A percentile compares a stretch with the other conserved stretches of the same genome.
phyloP scores from a whole-genome alignment of 2,888 invertebrate genomes.

The Norana najaformis region DNA sequence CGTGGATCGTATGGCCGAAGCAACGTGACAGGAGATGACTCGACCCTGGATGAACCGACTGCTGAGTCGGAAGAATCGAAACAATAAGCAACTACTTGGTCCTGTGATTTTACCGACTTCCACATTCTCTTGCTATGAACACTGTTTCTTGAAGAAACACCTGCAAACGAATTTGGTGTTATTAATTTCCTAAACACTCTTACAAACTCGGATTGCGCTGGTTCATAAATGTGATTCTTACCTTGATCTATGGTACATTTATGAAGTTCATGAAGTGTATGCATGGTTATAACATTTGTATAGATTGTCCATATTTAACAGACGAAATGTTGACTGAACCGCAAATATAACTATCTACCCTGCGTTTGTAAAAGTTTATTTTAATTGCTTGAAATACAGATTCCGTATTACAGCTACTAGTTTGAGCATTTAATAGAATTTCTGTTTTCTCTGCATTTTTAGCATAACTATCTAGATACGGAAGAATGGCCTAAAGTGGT shows the following conservation, averaged over 20 bases:
- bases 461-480: background rate
- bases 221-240: background rate
- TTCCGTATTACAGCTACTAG: background rate
- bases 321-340: background rate
- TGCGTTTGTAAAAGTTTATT: background rate
- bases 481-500: background rate
- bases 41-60: background rate
- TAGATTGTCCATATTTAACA: constrained; percentile 1
- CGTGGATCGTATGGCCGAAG: background rate
- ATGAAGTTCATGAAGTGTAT: background rate
- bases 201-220: background rate
- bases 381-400: background rate
- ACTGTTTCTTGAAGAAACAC: background rate
- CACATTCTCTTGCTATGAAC: constrained; percentile 8
- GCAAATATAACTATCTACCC: background rate
- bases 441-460: background rate
- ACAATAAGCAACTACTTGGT: background rate
- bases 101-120: constrained; percentile 18
- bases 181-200: constrained; percentile 6
- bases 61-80: background rate
- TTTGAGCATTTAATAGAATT: background rate
- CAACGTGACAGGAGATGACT: background rate
- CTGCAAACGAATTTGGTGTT: background rate
- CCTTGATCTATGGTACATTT: background rate
- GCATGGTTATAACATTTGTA: background rate